Evolutionary conservation across 23 tunicate genomes (phyloP), one percentile per base, ranked within the genome.

Genomic region (Clavelina lepadiformis): DNA sequence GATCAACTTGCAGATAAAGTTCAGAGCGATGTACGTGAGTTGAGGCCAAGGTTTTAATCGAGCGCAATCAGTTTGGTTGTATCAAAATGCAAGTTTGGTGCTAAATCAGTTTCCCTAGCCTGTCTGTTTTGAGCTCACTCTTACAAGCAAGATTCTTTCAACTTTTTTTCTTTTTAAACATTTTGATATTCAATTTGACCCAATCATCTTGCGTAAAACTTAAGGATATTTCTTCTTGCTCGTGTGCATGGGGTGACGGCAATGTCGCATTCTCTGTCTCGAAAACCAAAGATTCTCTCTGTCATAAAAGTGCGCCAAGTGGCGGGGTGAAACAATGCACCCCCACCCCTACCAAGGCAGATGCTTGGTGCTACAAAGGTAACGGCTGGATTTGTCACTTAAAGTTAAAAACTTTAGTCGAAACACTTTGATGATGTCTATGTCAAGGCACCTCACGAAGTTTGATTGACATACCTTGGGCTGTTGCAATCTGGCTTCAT

Each of bases 351-450:
- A 19, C 80, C 28, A 72, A 63, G 38, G 95, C 95, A 2, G 95
- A 86, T 72, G 95, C 51, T 11, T 77, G 82, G 86, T 86, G 95
- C 65, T 77, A 23, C 64, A 71, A 75, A 86, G 95, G 95, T 83
- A 24, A 21, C 0, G 15, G 15, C n/a, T 58, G 52, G 29, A 18
- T 65, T 46, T 24, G 27, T 20, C 1, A 20, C 22, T 0, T 20
- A 0, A 15, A 56, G 22, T n/a, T n/a, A n/a, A n/a, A n/a, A n/a
- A n/a, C n/a, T n/a, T 8, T 41, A 15, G 49, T 41, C 49, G 49
- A 15, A 55, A 55, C 15, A 20, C 22, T 0, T 0, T 55, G 0
- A 22, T 55, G 22, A 19, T n/a, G 22, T 20, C 26, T 55, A 26
- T 55, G 0, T 41, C 62, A 35, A 71, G 85, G 76, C 2, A 35